Percentiles rank a stretch among this genome's conserved stretches.
Evolutionary conservation across 2,113 vertebrate species (phyloP).

Genomic region (Podarcis raffonei): DNA sequence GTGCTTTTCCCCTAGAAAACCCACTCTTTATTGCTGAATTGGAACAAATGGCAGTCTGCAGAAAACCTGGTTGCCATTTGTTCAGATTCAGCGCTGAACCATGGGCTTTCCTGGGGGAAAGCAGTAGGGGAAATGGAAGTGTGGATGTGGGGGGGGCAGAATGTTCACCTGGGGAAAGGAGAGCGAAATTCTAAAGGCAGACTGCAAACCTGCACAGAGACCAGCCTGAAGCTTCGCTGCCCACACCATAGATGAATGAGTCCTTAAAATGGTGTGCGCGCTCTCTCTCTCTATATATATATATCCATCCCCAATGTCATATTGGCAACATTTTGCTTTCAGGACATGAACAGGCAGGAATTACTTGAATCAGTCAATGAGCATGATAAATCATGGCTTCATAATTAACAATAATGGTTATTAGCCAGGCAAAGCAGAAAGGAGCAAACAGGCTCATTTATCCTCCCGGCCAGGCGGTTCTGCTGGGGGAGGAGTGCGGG

Average conservation of each 20-base stretch:
- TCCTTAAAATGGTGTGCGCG: neutral
- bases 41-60: no score
- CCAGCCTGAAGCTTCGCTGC: neutral
- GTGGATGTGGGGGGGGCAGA: neutral
- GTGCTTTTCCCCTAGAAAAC: no score
- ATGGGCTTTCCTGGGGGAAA: no score
- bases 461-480: neutral
- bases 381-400: conserved; percentile 20
- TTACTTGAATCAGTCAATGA: neutral
- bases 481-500: neutral
- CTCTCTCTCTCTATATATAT: no score
- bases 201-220: neutral
- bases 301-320: neutral
- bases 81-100: no score
- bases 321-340: neutral
- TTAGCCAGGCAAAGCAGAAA: conserved; percentile 15
- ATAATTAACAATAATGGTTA: neutral
- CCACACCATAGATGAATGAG: neutral
- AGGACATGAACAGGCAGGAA: neutral
- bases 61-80: no score
- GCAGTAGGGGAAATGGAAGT: no score
- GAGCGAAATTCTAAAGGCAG: neutral
- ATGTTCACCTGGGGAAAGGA: neutral
- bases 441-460: neutral
- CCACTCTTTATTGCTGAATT: no score